Evolutionary conservation across 2,888 invertebrate genomes (phyloP).

Genomic region (Lucinisca nassula): DNA sequence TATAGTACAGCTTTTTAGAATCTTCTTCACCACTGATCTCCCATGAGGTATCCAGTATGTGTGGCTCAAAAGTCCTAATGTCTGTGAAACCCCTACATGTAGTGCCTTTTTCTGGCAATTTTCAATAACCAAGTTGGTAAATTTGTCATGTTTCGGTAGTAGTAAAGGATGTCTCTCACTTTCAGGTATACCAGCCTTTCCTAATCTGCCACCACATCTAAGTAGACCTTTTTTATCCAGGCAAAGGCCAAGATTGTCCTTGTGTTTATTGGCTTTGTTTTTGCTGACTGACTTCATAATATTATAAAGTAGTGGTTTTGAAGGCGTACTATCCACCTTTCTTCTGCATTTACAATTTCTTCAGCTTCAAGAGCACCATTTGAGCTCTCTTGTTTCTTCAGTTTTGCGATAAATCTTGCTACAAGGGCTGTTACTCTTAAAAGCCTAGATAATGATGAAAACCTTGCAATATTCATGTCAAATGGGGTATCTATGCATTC

Average conservation of each 20-base stretch:
- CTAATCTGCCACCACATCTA: constrained; percentile 25
- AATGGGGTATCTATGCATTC: not conserved
- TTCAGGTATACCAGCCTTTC: constrained; percentile 22
- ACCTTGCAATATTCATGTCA: constrained; percentile 26
- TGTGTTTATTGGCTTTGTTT: not conserved
- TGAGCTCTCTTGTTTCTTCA: not conserved
- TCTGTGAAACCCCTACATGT: constrained; percentile 53
- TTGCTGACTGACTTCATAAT: not conserved
- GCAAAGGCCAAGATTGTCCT: constrained; percentile 14
- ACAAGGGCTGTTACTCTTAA: constrained; percentile 42
- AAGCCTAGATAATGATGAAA: constrained; percentile 33
- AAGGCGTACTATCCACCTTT: constrained; percentile 34
- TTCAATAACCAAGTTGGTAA: constrained; percentile 13
- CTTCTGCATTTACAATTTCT: constrained; percentile 33
- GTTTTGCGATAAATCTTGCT: constrained; percentile 27
- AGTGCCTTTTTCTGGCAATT: not conserved
- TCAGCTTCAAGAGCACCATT: constrained; percentile 7
- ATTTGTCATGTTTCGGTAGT: not conserved
- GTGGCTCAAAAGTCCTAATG: constrained; percentile 23
- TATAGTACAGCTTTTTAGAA: not conserved
- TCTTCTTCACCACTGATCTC: not conserved
- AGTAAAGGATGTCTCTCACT: constrained; percentile 19
- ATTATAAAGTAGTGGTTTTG: constrained; percentile 4
- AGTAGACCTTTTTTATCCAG: constrained; percentile 13
- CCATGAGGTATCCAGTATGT: constrained; percentile 26